Evolutionary conservation across 2,113 vertebrate genomes (phyloP), one percentile per base, ranked within the genome.

Genomic region (Noctilio leporinus): DNA sequence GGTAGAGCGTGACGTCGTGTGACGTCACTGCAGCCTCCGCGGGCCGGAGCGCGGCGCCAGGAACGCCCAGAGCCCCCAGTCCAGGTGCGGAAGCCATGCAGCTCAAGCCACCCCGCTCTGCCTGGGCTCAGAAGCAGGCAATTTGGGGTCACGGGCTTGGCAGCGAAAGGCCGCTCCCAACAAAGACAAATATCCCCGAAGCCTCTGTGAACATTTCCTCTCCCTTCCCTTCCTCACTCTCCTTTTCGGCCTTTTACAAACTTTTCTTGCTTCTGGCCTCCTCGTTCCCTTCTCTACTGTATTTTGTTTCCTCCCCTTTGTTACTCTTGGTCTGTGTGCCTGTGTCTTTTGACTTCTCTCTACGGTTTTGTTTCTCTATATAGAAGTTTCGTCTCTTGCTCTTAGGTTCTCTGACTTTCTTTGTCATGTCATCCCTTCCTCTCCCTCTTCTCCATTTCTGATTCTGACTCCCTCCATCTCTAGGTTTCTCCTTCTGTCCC

Each of bases 1-100:
- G 47, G 69, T 80, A 62, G 47, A 14, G 49, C 59, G 16, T 96
- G 88, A 89, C 69, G 86, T 89, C 65, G 3, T 2, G 53, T 20
- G 82, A 83, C 89, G 84, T 87, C 96, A 93, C 76, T 6, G 43
- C 43, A 17, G 38, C 55, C 85, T 33, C 10, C 28, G 24, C 19
- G 35, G 24, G 22, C 43, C 11, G 11, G 76, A 73, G 81, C 9
- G 82, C 72, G 86, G 45, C 22, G 7, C 76, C 57, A 15, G 12
- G 77, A n/a, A 33, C 0, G 5, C 73, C 53, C 33, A 2, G 67
- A 83, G 38, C 80, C 77, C 90, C 14, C 2, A 67, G 26, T 7
- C 57, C 51, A 20, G 38, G 28, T n/a, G 40, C 17, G 69, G 49
- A 19, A 35, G 73, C n/a, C 1, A 19, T 6, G 0, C 1, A 64